phyloP scores from a whole-genome alignment of 2,797 vertebrate genomes.

The Emys orbicularis region DNA sequence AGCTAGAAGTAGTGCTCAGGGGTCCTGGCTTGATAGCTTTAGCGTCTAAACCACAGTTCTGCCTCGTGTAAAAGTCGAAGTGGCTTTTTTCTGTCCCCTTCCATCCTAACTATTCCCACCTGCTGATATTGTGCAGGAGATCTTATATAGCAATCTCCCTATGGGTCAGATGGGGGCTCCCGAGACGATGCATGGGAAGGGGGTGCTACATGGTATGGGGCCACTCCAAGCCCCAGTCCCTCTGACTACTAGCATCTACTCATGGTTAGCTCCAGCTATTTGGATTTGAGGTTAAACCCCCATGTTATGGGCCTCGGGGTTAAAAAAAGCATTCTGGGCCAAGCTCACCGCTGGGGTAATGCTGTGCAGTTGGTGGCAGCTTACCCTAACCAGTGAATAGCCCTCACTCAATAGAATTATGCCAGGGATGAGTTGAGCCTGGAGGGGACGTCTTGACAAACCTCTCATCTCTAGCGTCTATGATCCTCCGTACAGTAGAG shows the following conservation, averaged over 20 bases:
- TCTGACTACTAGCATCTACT: background rate
- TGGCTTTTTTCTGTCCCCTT: background rate
- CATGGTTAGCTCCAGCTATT: background rate
- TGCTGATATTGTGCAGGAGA: background rate
- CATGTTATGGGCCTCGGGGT: background rate
- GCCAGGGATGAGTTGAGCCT: background rate
- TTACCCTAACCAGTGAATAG: background rate
- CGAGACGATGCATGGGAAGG: background rate
- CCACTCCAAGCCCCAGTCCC: background rate
- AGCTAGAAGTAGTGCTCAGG: background rate
- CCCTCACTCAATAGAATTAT: background rate
- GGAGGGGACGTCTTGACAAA: background rate
- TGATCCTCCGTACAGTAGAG: rapidly evolving
- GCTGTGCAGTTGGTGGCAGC: too few relatives aligned
- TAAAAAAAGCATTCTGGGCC: background rate
- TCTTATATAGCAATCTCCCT: background rate
- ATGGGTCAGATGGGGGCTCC: background rate
- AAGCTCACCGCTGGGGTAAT: background rate
- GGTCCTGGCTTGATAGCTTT: background rate
- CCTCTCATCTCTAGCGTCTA: background rate
- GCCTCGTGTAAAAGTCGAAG: rapidly evolving
- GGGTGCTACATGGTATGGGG: background rate
- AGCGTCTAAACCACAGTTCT: background rate
- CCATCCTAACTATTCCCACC: background rate
- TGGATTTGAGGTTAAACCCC: background rate